These are phyloP conservation scores for Atherinomorus stipes DNA, from an alignment of 2,113 vertebrate genomes.

Conservation along the genomic window DNA sequence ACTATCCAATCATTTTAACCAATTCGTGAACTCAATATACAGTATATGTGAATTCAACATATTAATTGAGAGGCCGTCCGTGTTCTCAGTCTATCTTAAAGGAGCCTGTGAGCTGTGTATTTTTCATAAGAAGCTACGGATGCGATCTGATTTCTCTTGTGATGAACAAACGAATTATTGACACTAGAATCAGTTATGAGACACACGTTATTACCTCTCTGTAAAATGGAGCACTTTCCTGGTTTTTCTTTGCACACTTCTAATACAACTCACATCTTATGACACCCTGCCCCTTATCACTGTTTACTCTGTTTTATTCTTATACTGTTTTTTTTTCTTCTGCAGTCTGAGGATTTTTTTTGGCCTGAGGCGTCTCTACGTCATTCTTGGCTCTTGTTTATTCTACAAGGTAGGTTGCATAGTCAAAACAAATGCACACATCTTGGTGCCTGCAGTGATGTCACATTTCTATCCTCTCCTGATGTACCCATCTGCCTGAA, in stretches of 20 bases:
- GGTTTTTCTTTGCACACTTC: neutral
- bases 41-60: no score
- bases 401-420: conserved; percentile 91
- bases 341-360: conserved; percentile 95
- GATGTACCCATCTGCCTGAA: no score
- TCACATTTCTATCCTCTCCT: no score
- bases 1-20: no score
- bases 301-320: neutral
- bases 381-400: conserved; percentile 92
- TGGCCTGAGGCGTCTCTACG: conserved; percentile 91
- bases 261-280: neutral
- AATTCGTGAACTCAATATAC: no score
- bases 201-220: no score
- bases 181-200: neutral
- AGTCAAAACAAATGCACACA: neutral
- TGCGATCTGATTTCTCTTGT: no score
- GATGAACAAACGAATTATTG: neutral
- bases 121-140: no score
- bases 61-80: neutral
- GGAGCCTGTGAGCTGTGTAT: no score
- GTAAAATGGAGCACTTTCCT: neutral
- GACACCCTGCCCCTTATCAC: neutral
- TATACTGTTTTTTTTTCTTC: neutral
- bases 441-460: neutral
- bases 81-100: neutral